Percentiles rank a stretch among this genome's conserved stretches.
Evolutionary conservation across 2,113 vertebrate species (phyloP).

Genomic region (Sialia sialis): DNA sequence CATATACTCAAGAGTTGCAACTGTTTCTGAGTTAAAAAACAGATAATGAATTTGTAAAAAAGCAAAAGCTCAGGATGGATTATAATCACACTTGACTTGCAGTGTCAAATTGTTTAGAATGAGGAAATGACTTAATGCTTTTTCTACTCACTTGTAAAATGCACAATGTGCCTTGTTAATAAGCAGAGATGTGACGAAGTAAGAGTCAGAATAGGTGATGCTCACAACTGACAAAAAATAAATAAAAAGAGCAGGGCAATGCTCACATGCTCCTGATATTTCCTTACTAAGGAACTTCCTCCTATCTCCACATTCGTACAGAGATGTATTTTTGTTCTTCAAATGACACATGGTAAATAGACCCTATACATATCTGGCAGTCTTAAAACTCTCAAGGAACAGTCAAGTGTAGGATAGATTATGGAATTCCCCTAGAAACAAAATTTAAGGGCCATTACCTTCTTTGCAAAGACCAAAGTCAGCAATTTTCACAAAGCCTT

Average conservation of each 20-base stretch:
- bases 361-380: not conserved
- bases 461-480: slow-evolving; percentile 99
- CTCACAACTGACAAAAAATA: not conserved
- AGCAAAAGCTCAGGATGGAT: not conserved
- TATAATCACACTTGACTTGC: not conserved
- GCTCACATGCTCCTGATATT: not conserved
- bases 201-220: not conserved
- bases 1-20: not conserved
- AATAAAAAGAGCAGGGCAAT: not conserved
- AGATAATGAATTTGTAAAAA: not conserved
- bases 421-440: not conserved
- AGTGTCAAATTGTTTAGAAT: not conserved
- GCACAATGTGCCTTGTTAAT: not conserved
- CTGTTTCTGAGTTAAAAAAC: not conserved
- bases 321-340: not conserved
- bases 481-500: slow-evolving; percentile 98
- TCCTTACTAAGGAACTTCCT: not conserved
- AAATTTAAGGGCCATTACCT: slow-evolving; percentile 75
- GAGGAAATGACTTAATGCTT: not conserved
- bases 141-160: not conserved
- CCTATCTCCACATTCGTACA: not conserved
- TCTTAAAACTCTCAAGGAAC: not conserved
- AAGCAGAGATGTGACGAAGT: not conserved
- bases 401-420: not conserved
- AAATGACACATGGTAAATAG: not conserved